Percentiles rank a stretch among this genome's conserved stretches.
phyloP scores from a whole-genome alignment of 1,140 invertebrate species.

The Melipona quadrifasciata region DNA sequence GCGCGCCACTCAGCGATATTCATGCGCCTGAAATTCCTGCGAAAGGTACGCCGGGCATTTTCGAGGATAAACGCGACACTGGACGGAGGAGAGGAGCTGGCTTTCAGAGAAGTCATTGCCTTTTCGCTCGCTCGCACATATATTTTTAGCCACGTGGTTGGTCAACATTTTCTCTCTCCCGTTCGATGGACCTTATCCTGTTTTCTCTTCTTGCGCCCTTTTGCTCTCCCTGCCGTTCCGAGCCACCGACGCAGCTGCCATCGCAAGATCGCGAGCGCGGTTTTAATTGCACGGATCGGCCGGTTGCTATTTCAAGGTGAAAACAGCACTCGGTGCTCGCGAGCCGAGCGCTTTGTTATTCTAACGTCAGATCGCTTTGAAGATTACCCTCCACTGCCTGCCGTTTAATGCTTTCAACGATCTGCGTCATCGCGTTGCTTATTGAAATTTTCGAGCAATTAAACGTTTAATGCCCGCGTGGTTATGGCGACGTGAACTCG shows the following conservation, averaged over 20 bases:
- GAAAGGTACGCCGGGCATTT: conserved; percentile 66
- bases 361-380: conserved; percentile 14
- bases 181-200: conserved; percentile 29
- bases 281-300: conserved; percentile 66
- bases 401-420: neutral
- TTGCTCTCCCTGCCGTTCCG: conserved; percentile 45
- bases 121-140: conserved; percentile 63
- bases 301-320: conserved; percentile 64
- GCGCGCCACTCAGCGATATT: conserved; percentile 30
- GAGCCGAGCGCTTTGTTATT: neutral
- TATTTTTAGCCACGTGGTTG: conserved; percentile 73
- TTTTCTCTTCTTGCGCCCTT: conserved; percentile 37
- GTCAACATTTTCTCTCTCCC: conserved; percentile 71
- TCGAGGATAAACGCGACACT: conserved; percentile 73
- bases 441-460: conserved; percentile 12
- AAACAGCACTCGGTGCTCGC: neutral
- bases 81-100: conserved; percentile 6
- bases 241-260: conserved; percentile 55
- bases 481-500: no score
- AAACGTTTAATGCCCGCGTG: neutral
- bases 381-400: neutral
- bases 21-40: conserved; percentile 68
- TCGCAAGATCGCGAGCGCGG: conserved; percentile 46
- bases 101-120: conserved; percentile 67
- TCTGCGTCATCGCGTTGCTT: neutral